Percentiles rank a stretch among this genome's conserved stretches.
Evolutionary conservation across 2,888 invertebrate species (phyloP).

Genomic region (Agrotis ipsilon): DNA sequence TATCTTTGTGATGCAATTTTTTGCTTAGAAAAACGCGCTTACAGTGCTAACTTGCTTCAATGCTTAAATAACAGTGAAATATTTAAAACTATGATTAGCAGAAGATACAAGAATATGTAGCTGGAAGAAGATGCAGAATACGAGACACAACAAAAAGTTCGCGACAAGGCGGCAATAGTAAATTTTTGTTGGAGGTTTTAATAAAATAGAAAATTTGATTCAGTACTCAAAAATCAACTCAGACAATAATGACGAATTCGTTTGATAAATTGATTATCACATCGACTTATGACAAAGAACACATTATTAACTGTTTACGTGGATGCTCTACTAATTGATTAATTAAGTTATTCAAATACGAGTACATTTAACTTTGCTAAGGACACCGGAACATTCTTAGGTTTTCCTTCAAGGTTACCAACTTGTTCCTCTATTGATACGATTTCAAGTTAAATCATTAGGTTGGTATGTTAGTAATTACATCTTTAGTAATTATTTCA

Average conservation of each 20-base stretch:
- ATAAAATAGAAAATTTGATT: neutral
- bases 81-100: neutral
- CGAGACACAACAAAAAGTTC: neutral
- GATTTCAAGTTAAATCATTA: slow-evolving; percentile 48
- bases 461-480: slow-evolving; percentile 45
- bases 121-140: neutral
- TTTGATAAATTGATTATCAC: neutral
- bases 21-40: neutral
- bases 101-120: neutral
- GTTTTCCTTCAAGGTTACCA: slow-evolving; percentile 46
- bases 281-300: neutral
- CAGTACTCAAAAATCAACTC: neutral
- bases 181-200: neutral
- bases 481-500: slow-evolving; percentile 16
- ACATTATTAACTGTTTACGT: neutral
- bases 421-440: slow-evolving; percentile 40
- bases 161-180: neutral
- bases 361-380: slow-evolving; percentile 28
- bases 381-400: slow-evolving; percentile 49
- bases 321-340: slow-evolving; percentile 31
- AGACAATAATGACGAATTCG: neutral
- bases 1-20: no score
- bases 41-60: neutral
- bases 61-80: slow-evolving; percentile 1
- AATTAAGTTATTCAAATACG: slow-evolving; percentile 40